A percentile compares a stretch with the other conserved stretches of the same genome.
Evolutionary conservation across 2,888 invertebrate species (phyloP).

Genomic region (Agrochola circellaris): DNA sequence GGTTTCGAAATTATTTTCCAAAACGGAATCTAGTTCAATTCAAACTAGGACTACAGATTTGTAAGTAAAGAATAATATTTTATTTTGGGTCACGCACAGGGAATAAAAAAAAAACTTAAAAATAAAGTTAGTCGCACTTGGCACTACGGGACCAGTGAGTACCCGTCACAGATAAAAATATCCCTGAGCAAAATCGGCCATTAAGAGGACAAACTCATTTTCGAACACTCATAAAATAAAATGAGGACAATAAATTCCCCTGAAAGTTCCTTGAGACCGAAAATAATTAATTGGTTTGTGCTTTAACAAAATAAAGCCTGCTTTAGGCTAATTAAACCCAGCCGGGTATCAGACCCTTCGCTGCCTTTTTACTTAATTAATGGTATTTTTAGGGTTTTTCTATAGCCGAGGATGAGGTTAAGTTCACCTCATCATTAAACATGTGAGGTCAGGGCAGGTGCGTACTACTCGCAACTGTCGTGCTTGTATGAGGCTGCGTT

Average conservation of each 20-base stretch:
- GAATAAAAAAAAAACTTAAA: neutral
- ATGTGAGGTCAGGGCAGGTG: neutral
- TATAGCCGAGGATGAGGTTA: conserved; percentile 40
- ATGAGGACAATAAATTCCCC: conserved; percentile 65
- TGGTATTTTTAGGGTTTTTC: conserved; percentile 70
- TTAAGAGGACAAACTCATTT: conserved; percentile 57
- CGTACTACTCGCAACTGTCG: neutral
- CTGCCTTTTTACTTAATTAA: conserved; percentile 69
- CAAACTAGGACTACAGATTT: neutral
- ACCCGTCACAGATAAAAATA: conserved; percentile 4
- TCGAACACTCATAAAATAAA: conserved; percentile 65
- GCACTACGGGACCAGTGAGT: neutral
- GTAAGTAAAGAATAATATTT: neutral
- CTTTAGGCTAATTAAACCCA: conserved; percentile 72
- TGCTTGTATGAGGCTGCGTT: no score
- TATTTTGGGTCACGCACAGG: neutral
- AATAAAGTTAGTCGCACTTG: neutral
- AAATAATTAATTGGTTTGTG: conserved; percentile 75
- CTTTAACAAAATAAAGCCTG: conserved; percentile 74
- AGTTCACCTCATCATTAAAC: conserved; percentile 12
- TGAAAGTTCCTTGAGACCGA: conserved; percentile 67
- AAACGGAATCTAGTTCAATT: neutral
- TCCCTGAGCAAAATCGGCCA: conserved; percentile 46
- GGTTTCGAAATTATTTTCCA: no score
- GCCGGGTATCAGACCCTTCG: conserved; percentile 64